These are phyloP conservation scores for Capricornis sumatraensis DNA, from an alignment of 2,113 vertebrate genomes.

Conservation along the genomic window DNA sequence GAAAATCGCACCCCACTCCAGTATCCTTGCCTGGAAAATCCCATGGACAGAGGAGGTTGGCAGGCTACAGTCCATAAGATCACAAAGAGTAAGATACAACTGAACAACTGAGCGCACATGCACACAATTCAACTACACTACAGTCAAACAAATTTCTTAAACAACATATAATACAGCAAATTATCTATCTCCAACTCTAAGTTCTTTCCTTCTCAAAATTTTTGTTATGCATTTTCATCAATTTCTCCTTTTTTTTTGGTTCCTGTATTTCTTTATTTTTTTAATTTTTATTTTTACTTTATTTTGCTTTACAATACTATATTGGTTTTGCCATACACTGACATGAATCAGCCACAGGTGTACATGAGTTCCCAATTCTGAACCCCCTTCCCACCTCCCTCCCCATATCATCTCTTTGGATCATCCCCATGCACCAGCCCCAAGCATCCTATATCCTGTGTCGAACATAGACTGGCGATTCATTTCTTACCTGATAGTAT, in stretches of 20 bases:
- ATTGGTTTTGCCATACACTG: no score
- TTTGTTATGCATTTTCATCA: not conserved
- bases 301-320: no score
- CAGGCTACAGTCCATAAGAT: not conserved
- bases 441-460: no score
- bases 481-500: no score
- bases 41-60: not conserved
- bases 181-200: not conserved
- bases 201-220: not conserved
- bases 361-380: no score
- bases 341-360: no score
- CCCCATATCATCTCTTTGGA: no score
- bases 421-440: no score
- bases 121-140: not conserved
- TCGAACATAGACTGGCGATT: no score
- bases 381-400: no score
- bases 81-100: not conserved
- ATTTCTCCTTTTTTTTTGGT: not conserved
- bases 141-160: not conserved
- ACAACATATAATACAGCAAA: not conserved
- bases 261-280: no score
- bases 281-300: no score
- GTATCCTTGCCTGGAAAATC: not conserved
- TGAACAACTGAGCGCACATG: not conserved
- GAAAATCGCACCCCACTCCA: not conserved